Conservation (phyloP, 2,888 invertebrate genomes). For the Trisateles emortualis region DNA sequence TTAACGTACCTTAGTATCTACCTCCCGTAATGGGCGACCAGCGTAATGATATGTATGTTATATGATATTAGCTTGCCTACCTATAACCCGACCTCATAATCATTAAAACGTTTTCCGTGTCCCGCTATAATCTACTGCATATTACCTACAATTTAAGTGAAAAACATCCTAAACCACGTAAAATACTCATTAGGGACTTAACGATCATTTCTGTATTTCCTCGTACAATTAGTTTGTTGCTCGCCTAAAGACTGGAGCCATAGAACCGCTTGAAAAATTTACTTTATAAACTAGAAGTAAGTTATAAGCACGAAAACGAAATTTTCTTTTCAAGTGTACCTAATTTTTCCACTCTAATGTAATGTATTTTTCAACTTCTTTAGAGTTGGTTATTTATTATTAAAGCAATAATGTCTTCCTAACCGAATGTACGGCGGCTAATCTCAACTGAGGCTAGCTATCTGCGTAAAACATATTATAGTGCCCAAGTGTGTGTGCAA, state of each 20-base stretch:
- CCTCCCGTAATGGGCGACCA: too few species aligned
- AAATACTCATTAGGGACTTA: constrained; percentile 44
- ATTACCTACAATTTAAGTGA: constrained; percentile 35
- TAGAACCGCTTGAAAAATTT: constrained; percentile 16
- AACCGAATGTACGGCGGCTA: too few species aligned
- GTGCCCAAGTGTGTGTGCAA: too few species aligned
- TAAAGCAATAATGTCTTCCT: too few species aligned
- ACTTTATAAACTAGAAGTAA: constrained; percentile 4
- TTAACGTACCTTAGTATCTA: too few species aligned
- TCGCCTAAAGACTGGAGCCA: constrained; percentile 10
- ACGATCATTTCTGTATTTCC: constrained; percentile 32
- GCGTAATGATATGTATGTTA: too few species aligned
- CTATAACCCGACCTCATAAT: constrained; percentile 9
- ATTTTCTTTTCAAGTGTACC: constrained; percentile 3
- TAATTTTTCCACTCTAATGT: neutral
- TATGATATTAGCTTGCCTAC: too few species aligned
- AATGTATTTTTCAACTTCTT: neutral
- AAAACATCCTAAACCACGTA: constrained; percentile 41
- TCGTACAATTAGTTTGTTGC: constrained; percentile 21
- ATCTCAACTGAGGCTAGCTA: too few species aligned
- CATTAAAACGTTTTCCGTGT: constrained; percentile 49
- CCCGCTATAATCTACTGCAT: constrained; percentile 26
- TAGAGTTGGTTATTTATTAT: too few species aligned
- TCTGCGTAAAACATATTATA: too few species aligned
- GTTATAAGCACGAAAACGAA: neutral